Evolutionary conservation across 2,797 vertebrate genomes (phyloP), one percentile per base, ranked within the genome.

Genomic region (Anisognathus igniventris): DNA sequence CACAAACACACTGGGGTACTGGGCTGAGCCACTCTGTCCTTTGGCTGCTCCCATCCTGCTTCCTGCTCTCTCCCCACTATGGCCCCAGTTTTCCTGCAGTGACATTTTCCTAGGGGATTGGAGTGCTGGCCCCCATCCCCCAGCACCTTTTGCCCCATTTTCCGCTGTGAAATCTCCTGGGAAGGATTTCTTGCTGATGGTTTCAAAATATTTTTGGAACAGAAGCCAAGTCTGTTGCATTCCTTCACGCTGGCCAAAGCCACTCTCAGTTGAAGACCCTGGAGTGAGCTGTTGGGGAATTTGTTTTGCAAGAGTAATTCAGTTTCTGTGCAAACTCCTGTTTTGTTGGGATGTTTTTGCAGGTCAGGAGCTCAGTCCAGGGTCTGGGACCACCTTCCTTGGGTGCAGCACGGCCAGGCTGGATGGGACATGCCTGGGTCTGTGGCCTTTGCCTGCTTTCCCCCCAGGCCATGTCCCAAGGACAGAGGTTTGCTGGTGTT

Each of bases 171-270:
- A 91, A 65, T 71, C 79, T 90, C 77, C 80, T 6, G 7, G 54
- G 95, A 68, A 64, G 40, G 58, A 86, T 83, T 91, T 88, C 68
- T 45, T 86, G 70, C 94, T 91, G 81, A 83, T 11, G 28, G n/a
- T 76, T 90, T 88, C 90, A 90, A 93, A 94, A 77, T 7, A 61
- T 22, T 61, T 83, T 48, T 61, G 58, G 35, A 9, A 17, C 2
- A 0, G 88, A 83, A 90, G 93, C 94, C 94, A 95, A 92, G 35
- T 33, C 47, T 27, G 42, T 24, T 11, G 54, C 93, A 91, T 91
- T 95, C 91, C 88, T 94, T 78, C 31, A 14, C 0, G 7, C 80
- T 19, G 79, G 75, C 88, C 54, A 54, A 61, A 93, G 67, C 64
- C 12, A 4, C 65, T 74, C 72, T 71, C 7, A 1, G 65, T 9